A percentile compares a stretch with the other conserved stretches of the same genome.
phyloP scores from a whole-genome alignment of 2,888 invertebrate species.

The Polymixis flavicincta region DNA sequence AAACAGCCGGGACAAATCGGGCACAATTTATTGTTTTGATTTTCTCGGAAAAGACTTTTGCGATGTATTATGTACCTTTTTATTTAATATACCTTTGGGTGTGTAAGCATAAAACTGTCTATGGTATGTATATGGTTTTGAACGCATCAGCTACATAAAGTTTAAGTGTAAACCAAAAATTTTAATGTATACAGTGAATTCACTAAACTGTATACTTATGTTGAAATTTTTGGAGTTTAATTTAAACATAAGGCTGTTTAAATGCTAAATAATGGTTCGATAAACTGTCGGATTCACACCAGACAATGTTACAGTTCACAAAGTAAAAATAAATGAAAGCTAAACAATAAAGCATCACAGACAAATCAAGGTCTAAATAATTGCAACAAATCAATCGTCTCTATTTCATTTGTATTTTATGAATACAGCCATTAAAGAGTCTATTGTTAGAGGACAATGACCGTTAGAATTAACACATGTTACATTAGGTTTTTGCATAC shows the following conservation, averaged over 20 bases:
- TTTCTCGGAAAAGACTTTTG: conserved; percentile 69
- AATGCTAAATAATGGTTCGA: not conserved
- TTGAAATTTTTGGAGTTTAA: conserved; percentile 2
- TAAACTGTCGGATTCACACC: not conserved
- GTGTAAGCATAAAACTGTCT: not conserved
- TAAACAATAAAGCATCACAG: conserved; percentile 18
- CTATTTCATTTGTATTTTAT: conserved; percentile 39
- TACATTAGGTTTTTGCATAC: conserved; percentile 52
- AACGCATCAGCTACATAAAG: not conserved
- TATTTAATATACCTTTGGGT: conserved; percentile 39
- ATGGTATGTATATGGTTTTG: conserved; percentile 6
- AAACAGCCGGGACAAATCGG: conserved; percentile 74
- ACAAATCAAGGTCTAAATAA: conserved; percentile 26
- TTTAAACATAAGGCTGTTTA: not conserved
- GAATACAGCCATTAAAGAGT: conserved; percentile 17
- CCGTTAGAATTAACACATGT: conserved; percentile 56
- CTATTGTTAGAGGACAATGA: conserved; percentile 59
- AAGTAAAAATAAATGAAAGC: conserved; percentile 11
- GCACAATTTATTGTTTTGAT: conserved; percentile 77
- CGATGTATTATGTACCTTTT: conserved; percentile 53
- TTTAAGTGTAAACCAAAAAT: not conserved
- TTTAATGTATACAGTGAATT: too few species aligned
- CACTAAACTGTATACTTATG: too few species aligned
- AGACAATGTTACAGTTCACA: not conserved
- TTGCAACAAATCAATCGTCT: conserved; percentile 40